Conservation (phyloP, 2,888 invertebrate genomes). For the Rotaria magnacalcarata region DNA sequence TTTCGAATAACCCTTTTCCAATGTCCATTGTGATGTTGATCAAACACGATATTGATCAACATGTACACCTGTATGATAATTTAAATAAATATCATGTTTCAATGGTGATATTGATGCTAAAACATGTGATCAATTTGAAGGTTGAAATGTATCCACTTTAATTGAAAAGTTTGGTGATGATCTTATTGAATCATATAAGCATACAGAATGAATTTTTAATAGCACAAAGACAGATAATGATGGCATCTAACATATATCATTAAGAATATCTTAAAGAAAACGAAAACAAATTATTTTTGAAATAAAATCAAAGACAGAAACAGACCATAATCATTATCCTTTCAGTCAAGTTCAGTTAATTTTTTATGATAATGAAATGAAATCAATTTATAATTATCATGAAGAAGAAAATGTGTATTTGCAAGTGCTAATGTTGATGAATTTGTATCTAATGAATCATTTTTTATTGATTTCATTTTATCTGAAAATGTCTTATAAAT, state of each 20-base stretch:
- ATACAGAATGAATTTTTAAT: conserved; percentile 8
- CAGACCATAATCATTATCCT: conserved; percentile 12
- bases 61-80: conserved; percentile 27
- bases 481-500: too few species aligned
- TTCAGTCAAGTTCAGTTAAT: not conserved
- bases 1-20: not conserved
- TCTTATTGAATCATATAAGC: not conserved
- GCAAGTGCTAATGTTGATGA: conserved; percentile 20
- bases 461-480: not conserved
- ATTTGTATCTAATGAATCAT: not conserved
- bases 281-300: too few species aligned
- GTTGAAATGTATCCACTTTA: not conserved
- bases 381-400: not conserved
- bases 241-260: not conserved
- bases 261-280: not conserved
- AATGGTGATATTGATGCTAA: not conserved
- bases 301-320: not conserved
- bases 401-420: not conserved
- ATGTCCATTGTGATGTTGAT: not conserved
- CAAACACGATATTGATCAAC: not conserved
- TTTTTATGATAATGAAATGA: not conserved
- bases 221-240: not conserved
- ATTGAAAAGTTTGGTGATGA: not conserved
- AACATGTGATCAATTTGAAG: not conserved
- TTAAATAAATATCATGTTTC: not conserved